These are phyloP conservation scores for Biston stratarius DNA, from an alignment of 2,888 invertebrate genomes.

Conservation along the genomic window DNA sequence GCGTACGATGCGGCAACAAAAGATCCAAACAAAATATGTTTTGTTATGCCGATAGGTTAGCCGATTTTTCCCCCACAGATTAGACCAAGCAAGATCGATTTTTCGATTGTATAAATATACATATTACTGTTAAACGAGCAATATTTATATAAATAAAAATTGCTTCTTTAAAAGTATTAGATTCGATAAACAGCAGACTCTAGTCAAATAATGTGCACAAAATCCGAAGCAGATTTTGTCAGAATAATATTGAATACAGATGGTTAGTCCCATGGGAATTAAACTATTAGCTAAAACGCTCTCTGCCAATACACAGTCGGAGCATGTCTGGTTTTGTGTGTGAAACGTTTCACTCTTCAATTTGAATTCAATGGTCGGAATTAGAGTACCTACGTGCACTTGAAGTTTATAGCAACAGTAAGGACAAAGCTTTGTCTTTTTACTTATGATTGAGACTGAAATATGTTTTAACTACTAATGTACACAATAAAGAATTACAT, in stretches of 20 bases:
- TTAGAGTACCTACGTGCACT: conserved; percentile 72
- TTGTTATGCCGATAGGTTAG: no score
- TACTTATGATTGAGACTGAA: not conserved
- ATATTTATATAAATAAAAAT: no score
- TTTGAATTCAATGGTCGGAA: conserved; percentile 83
- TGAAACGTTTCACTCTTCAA: conserved; percentile 79
- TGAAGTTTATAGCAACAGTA: conserved; percentile 41
- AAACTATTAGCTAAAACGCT: conserved; percentile 82
- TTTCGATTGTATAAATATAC: no score
- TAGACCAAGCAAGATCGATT: no score
- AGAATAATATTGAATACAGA: conserved; percentile 54
- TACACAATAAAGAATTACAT: no score
- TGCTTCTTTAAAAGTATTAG: no score
- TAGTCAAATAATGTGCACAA: conserved; percentile 24
- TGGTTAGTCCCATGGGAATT: conserved; percentile 81
- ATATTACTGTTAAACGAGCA: no score
- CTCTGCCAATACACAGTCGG: conserved; percentile 70
- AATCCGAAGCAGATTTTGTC: conserved; percentile 50
- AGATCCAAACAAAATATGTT: no score
- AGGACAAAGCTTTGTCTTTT: not conserved
- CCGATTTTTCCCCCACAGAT: no score
- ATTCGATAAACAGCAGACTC: conserved; percentile 3
- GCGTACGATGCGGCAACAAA: no score
- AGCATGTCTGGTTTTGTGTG: conserved; percentile 56
- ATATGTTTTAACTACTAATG: not conserved